Conservation (phyloP, 2,113 vertebrate species). For the Albula glossodonta region DNA sequence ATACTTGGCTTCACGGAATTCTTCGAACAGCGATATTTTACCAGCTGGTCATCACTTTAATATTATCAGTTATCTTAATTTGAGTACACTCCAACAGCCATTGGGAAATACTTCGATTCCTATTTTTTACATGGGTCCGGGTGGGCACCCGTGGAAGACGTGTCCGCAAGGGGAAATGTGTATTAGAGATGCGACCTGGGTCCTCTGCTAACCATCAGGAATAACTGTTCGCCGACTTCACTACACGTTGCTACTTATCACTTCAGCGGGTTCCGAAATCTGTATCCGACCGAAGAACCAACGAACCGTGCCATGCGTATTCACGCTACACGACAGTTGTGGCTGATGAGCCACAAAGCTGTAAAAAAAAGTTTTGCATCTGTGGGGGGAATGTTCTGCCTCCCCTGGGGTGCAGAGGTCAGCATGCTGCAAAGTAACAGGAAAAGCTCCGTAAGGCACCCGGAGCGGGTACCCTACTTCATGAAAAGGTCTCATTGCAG, state of each 20-base stretch:
- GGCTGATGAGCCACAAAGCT: neutral
- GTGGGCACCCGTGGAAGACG: too few relatives aligned
- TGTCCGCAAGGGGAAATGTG: neutral
- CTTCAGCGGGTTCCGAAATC: neutral
- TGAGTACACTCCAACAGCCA: neutral
- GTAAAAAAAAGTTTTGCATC: too few relatives aligned
- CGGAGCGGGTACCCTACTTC: too few relatives aligned
- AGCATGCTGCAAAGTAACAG: too few relatives aligned
- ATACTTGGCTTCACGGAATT: neutral
- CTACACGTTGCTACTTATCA: conserved; percentile 4
- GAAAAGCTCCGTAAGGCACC: too few relatives aligned
- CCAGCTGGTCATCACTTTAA: neutral
- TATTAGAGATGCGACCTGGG: conserved; percentile 18
- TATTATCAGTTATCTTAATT: conserved; percentile 1
- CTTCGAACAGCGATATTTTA: neutral
- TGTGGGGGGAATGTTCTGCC: too few relatives aligned
- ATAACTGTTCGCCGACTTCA: neutral
- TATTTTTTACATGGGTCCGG: neutral
- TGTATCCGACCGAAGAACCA: neutral
- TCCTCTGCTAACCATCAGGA: conserved; percentile 4
- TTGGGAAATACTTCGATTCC: neutral
- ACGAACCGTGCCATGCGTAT: neutral
- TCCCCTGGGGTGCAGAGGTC: too few relatives aligned
- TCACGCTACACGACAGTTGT: neutral
- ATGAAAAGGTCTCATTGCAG: too few relatives aligned